Conservation (phyloP, 2,888 invertebrate genomes). For the Drosophila differens region DNA sequence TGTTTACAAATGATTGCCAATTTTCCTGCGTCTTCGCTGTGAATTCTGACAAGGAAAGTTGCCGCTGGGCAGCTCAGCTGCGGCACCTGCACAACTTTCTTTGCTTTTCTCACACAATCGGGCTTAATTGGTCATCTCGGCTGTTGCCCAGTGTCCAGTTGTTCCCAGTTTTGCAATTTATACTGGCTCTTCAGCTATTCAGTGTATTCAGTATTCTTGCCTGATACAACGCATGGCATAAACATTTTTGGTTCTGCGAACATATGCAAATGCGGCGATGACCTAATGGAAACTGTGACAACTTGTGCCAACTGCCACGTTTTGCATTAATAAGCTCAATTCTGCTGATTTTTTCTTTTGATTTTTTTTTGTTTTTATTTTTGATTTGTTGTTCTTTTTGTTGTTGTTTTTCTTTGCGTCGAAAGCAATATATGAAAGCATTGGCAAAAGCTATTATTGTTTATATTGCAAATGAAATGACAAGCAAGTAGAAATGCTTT, state of each 20-base stretch:
- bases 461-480: slow-evolving; percentile 16
- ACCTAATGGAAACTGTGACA: slow-evolving; percentile 79
- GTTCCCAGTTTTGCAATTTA: neutral
- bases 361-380: slow-evolving; percentile 1
- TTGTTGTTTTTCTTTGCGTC: slow-evolving; percentile 27
- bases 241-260: slow-evolving; percentile 49
- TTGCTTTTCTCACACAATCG: slow-evolving; percentile 56
- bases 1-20: slow-evolving; percentile 80
- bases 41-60: slow-evolving; percentile 61
- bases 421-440: slow-evolving; percentile 28
- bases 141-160: slow-evolving; percentile 32
- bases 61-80: slow-evolving; percentile 13
- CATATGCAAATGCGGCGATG: slow-evolving; percentile 74
- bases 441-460: slow-evolving; percentile 11
- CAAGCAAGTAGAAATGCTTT: neutral
- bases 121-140: slow-evolving; percentile 37
- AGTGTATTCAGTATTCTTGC: slow-evolving; percentile 9
- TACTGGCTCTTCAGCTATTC: neutral
- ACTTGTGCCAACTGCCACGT: slow-evolving; percentile 70
- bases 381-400: neutral
- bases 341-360: slow-evolving; percentile 18
- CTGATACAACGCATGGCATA: slow-evolving; percentile 44
- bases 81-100: slow-evolving; percentile 72
- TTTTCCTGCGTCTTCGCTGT: slow-evolving; percentile 49
- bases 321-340: slow-evolving; percentile 75